These are phyloP conservation scores for Ectropis grisescens DNA, from an alignment of 1,140 invertebrate species.

Conservation along the genomic window DNA sequence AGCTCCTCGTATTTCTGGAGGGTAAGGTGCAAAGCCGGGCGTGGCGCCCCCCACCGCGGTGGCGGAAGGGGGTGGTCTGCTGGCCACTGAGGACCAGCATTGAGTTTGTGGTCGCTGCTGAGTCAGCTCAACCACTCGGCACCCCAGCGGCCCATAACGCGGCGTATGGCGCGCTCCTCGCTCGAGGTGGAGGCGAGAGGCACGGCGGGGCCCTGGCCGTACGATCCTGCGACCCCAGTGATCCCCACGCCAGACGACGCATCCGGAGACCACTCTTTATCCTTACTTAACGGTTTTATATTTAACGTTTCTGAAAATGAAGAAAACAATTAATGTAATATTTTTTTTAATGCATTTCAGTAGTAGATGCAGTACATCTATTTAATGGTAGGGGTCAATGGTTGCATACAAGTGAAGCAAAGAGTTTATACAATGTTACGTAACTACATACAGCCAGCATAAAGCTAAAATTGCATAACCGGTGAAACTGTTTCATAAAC, in stretches of 20 bases:
- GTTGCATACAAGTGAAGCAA: too few relatives aligned
- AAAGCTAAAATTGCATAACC: too few relatives aligned
- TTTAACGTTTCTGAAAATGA: conserved; percentile 58
- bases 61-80: conserved; percentile 75
- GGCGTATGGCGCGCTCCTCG: conserved; percentile 72
- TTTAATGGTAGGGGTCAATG: neutral
- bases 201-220: conserved; percentile 32
- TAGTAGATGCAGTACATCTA: neutral
- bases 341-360: neutral
- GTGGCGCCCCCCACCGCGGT: conserved; percentile 74
- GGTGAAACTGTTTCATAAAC: too few relatives aligned
- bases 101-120: conserved; percentile 74
- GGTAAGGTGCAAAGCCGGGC: conserved; percentile 71
- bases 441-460: too few relatives aligned
- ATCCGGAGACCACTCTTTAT: conserved; percentile 54
- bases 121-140: conserved; percentile 95
- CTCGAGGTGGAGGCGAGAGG: conserved; percentile 47
- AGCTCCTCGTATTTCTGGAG: conserved; percentile 82
- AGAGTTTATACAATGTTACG: too few relatives aligned
- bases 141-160: conserved; percentile 87
- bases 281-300: conserved; percentile 69
- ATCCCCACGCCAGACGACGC: conserved; percentile 64
- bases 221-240: conserved; percentile 57
- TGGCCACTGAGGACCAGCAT: conserved; percentile 45
- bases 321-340: conserved; percentile 1